These are phyloP conservation scores for Botia almorhae DNA, from an alignment of 2,797 vertebrate species.

Conservation along the genomic window DNA sequence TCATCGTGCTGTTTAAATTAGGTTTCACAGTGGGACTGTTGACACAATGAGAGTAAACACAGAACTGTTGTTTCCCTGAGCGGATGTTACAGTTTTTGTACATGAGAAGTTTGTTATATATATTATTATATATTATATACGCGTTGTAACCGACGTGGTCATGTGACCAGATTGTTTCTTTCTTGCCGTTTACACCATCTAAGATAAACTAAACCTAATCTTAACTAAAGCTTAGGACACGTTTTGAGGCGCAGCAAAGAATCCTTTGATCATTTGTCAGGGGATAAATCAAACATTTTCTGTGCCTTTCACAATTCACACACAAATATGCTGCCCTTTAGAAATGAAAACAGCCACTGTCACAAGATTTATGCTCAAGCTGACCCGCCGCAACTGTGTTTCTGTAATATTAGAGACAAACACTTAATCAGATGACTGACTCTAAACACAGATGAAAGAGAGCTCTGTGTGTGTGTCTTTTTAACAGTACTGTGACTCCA, in stretches of 20 bases:
- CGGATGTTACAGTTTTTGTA: neutral
- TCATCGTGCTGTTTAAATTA: neutral
- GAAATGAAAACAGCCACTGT: constrained; percentile 6
- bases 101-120: neutral
- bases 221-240: constrained; percentile 5
- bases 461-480: constrained; percentile 12
- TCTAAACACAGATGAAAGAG: neutral
- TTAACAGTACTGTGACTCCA: neutral
- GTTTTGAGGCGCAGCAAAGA: neutral
- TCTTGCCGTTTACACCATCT: neutral
- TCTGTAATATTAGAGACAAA: constrained; percentile 25
- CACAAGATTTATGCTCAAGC: neutral
- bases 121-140: neutral
- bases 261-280: constrained; percentile 14
- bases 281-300: neutral
- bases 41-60: neutral
- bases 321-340: neutral
- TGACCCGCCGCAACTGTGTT: neutral
- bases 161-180: neutral
- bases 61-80: neutral
- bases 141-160: constrained; percentile 8
- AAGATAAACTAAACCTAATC: neutral
- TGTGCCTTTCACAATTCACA: neutral
- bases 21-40: neutral
- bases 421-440: constrained; percentile 33